A percentile compares a stretch with the other conserved stretches of the same genome.
Conservation (phyloP, 2,888 invertebrate genomes). For the Agriopis leucophaearia region DNA sequence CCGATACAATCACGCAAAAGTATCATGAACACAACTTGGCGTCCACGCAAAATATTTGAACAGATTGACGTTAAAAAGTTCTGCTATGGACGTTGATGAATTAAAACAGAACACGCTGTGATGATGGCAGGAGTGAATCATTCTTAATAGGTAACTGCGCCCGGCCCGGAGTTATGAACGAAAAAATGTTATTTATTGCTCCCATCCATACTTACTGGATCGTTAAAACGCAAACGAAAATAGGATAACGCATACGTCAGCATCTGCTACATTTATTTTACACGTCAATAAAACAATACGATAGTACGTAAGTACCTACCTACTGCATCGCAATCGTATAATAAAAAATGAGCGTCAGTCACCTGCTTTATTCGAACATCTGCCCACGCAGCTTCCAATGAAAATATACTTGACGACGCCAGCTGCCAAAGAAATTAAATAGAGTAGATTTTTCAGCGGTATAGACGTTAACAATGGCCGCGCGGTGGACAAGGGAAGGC, state of each 20-base stretch:
- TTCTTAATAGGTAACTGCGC: constrained; percentile 32
- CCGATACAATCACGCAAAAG: neutral
- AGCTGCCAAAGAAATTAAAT: constrained; percentile 84
- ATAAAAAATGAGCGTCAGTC: constrained; percentile 79
- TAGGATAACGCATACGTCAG: constrained; percentile 57
- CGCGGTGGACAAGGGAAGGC: constrained; percentile 70
- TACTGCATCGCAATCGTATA: constrained; percentile 69
- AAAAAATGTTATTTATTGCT: constrained; percentile 50
- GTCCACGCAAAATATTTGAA: constrained; percentile 22
- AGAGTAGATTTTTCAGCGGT: constrained; percentile 79
- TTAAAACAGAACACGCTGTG: constrained; percentile 41
- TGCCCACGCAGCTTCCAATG: constrained; percentile 76
- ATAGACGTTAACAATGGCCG: constrained; percentile 79
- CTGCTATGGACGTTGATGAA: constrained; percentile 34
- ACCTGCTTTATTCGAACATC: constrained; percentile 72
- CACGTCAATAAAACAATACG: constrained; percentile 79
- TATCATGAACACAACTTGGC: constrained; percentile 17
- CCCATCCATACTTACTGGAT: constrained; percentile 44
- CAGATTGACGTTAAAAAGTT: constrained; percentile 16
- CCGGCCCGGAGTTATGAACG: constrained; percentile 38
- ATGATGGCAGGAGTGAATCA: constrained; percentile 42
- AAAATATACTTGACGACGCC: constrained; percentile 76
- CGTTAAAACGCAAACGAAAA: constrained; percentile 50
- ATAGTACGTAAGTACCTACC: constrained; percentile 43
- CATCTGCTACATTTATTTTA: constrained; percentile 64